Percentiles rank a stretch among this genome's conserved stretches.
phyloP scores from a whole-genome alignment of 2,797 vertebrate genomes.

The Enteromius unitaeniatus region DNA sequence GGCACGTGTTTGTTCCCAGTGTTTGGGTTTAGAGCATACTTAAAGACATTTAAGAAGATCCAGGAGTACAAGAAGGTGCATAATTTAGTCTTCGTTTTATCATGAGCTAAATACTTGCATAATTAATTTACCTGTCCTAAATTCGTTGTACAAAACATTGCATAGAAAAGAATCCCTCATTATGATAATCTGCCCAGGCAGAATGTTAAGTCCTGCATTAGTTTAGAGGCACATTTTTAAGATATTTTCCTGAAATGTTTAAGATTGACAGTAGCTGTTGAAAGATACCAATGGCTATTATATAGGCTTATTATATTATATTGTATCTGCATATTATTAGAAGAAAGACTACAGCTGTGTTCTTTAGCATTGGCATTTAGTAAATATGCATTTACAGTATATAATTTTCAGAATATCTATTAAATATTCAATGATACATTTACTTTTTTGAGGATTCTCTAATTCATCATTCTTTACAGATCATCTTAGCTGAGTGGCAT shows the following conservation, averaged over 20 bases:
- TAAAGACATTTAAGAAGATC: slow-evolving; percentile 26
- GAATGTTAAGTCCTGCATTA: background rate
- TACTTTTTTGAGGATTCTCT: background rate
- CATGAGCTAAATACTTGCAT: slow-evolving; percentile 12
- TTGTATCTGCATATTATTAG: background rate
- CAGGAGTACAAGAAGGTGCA: slow-evolving; percentile 18
- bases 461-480: background rate
- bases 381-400: background rate
- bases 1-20: slow-evolving; percentile 32
- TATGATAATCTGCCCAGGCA: slow-evolving; percentile 13
- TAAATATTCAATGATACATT: background rate
- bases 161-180: background rate
- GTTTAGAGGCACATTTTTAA: background rate
- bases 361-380: background rate
- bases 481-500: background rate
- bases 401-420: background rate
- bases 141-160: slow-evolving; percentile 20
- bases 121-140: slow-evolving; percentile 1
- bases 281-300: background rate
- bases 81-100: slow-evolving; percentile 37
- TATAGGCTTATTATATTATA: background rate
- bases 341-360: background rate
- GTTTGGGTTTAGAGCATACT: slow-evolving; percentile 34
- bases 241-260: background rate
- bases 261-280: background rate